A percentile compares a stretch with the other conserved stretches of the same genome.
These are phyloP conservation scores for Anoplophora glabripennis DNA, from an alignment of 1,140 invertebrate species.

Conservation along the genomic window DNA sequence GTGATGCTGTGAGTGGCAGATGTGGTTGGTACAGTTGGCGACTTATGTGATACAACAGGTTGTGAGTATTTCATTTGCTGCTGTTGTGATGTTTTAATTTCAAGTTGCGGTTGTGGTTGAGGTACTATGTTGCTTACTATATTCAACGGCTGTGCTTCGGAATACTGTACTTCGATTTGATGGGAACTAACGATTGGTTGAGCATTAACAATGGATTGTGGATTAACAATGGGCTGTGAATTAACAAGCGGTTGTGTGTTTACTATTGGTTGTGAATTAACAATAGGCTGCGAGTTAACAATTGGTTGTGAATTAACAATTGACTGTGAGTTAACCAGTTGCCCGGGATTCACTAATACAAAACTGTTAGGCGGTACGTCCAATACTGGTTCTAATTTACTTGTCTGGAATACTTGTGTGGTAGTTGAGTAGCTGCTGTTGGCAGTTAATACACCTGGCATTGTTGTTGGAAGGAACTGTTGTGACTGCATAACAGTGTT, in stretches of 20 bases:
- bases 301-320: conserved; percentile 22
- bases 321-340: conserved; percentile 40
- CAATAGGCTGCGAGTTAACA: conserved; percentile 11
- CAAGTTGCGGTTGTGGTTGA: conserved; percentile 20
- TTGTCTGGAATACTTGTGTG: conserved; percentile 78
- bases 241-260: conserved; percentile 12
- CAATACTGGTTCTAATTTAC: conserved; percentile 75
- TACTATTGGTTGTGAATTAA: conserved; percentile 10
- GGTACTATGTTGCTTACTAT: conserved; percentile 32
- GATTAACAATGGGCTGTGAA: conserved; percentile 9
- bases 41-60: conserved; percentile 25
- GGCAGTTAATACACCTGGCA: conserved; percentile 71
- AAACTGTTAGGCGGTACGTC: conserved; percentile 65
- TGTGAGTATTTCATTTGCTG: conserved; percentile 26
- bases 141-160: no score
- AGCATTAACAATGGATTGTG: conserved; percentile 24
- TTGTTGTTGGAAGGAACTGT: conserved; percentile 72
- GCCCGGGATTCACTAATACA: conserved; percentile 62
- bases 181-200: conserved; percentile 1
- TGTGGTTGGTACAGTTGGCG: conserved; percentile 1
- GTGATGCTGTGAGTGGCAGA: conserved; percentile 52
- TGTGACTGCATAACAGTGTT: conserved; percentile 83
- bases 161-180: background rate
- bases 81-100: conserved; percentile 21
- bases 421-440: conserved; percentile 77